A percentile compares a stretch with the other conserved stretches of the same genome.
These are phyloP conservation scores for Potamarius usumacintae DNA, from an alignment of 2,113 vertebrate genomes.

Conservation along the genomic window DNA sequence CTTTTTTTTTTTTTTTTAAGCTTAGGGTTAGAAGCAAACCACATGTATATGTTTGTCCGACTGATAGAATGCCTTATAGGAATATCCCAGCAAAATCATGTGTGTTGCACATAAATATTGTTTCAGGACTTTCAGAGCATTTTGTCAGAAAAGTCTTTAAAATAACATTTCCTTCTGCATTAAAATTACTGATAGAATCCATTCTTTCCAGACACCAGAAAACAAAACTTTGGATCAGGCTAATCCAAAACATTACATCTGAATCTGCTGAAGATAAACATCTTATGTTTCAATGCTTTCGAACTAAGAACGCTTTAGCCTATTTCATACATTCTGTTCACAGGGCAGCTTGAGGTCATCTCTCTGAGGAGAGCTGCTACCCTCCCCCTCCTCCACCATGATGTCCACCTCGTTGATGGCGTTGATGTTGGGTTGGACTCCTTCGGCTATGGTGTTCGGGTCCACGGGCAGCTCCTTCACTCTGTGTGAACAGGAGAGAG, in stretches of 20 bases:
- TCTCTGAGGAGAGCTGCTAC: slow-evolving; percentile 92
- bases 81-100: neutral
- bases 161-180: neutral
- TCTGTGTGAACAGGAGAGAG: slow-evolving; percentile 65
- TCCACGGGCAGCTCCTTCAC: slow-evolving; percentile 95
- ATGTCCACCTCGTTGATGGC: slow-evolving; percentile 86
- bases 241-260: neutral
- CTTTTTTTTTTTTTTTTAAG: too few relatives aligned
- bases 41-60: neutral
- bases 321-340: slow-evolving; percentile 92
- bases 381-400: slow-evolving; percentile 86
- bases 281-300: neutral
- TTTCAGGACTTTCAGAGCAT: neutral
- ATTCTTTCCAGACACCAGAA: neutral
- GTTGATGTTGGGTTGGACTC: slow-evolving; percentile 81
- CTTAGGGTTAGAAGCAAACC: neutral
- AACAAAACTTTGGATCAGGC: neutral
- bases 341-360: slow-evolving; percentile 98
- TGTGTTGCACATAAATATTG: too few relatives aligned
- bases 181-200: neutral
- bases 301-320: neutral
- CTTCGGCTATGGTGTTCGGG: slow-evolving; percentile 80
- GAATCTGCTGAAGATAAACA: neutral
- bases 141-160: neutral
- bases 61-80: neutral